A percentile compares a stretch with the other conserved stretches of the same genome.
phyloP scores from a whole-genome alignment of 2,888 invertebrate genomes.

The Melolontha melolontha region DNA sequence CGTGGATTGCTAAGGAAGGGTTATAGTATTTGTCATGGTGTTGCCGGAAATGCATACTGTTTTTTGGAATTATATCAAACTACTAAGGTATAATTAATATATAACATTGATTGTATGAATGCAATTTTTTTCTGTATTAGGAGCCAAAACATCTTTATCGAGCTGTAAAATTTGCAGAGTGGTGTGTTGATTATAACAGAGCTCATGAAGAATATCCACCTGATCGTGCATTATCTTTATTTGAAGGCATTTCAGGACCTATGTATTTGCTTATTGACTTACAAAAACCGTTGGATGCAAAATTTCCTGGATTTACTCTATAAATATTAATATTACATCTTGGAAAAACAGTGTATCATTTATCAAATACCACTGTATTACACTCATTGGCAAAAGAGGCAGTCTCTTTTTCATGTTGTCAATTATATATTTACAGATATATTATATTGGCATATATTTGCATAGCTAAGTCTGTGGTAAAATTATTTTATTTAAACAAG shows the following conservation, averaged over 20 bases:
- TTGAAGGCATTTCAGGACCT: conserved; percentile 85
- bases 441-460: too few species aligned
- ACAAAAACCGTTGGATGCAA: conserved; percentile 72
- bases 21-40: conserved; percentile 90
- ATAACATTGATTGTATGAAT: neutral
- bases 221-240: conserved; percentile 85
- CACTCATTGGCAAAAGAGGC: too few species aligned
- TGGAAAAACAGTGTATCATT: too few species aligned
- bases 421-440: too few species aligned
- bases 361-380: too few species aligned
- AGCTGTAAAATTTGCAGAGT: conserved; percentile 83
- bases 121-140: conserved; percentile 59
- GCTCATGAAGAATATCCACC: conserved; percentile 78
- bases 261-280: conserved; percentile 82
- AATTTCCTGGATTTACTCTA: conserved; percentile 77
- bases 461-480: too few species aligned
- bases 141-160: conserved; percentile 79
- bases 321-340: conserved; percentile 52
- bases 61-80: conserved; percentile 82
- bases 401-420: too few species aligned
- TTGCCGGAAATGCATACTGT: conserved; percentile 87
- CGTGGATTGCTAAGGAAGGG: conserved; percentile 86
- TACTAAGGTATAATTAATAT: conserved; percentile 70
- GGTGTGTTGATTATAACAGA: conserved; percentile 79
- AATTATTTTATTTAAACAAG: too few species aligned